Evolutionary conservation across 2,888 invertebrate genomes (phyloP).

Genomic region (Carcina quercana): DNA sequence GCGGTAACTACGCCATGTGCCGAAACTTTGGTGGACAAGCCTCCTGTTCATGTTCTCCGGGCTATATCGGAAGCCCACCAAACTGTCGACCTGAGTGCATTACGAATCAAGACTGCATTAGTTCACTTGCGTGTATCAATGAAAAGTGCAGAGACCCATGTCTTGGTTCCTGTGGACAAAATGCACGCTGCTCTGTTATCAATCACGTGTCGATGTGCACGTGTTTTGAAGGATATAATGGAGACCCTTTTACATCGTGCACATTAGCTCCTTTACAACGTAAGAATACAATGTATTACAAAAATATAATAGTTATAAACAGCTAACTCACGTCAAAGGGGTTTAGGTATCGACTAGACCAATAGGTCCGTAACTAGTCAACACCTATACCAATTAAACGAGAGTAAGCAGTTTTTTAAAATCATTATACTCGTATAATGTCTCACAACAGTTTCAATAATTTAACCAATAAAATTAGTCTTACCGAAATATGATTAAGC

Average conservation of each 20-base stretch:
- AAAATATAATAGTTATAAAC: no score
- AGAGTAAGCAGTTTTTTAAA: slow-evolving; percentile 1
- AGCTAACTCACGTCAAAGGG: no score
- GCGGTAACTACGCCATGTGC: slow-evolving; percentile 78
- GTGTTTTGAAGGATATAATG: slow-evolving; percentile 73
- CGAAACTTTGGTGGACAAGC: slow-evolving; percentile 68
- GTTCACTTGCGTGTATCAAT: slow-evolving; percentile 77
- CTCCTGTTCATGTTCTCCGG: slow-evolving; percentile 76
- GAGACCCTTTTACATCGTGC: slow-evolving; percentile 76
- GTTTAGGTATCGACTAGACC: no score
- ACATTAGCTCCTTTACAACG: slow-evolving; percentile 44
- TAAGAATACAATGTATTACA: slow-evolving; percentile 17
- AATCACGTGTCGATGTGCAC: slow-evolving; percentile 78
- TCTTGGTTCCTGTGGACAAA: slow-evolving; percentile 78
- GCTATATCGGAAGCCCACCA: slow-evolving; percentile 78
- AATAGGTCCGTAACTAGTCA: no score
- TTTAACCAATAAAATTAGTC: no score
- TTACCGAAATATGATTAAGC: neutral
- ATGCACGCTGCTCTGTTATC: slow-evolving; percentile 72
- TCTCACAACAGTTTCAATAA: no score
- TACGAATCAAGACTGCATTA: slow-evolving; percentile 79
- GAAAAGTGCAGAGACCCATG: slow-evolving; percentile 81
- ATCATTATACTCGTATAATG: neutral
- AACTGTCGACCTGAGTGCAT: slow-evolving; percentile 80
- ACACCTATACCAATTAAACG: no score